Evolutionary conservation across 2,888 invertebrate genomes (phyloP).

Genomic region (Sylvicola cinctus): DNA sequence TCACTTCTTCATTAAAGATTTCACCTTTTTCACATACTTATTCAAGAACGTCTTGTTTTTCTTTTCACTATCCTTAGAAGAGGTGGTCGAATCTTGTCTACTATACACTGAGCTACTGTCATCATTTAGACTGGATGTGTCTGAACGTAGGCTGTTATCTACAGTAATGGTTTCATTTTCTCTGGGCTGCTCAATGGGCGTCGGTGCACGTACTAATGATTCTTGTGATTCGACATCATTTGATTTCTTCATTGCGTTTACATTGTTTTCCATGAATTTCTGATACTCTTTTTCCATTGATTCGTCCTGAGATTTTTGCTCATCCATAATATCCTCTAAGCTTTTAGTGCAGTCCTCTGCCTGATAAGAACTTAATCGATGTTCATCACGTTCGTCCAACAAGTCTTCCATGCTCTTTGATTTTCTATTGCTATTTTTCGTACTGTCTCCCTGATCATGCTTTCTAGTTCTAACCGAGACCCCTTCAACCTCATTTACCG

Average conservation of each 20-base stretch:
- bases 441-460: conserved; percentile 8
- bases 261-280: not conserved
- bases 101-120: conserved; percentile 4
- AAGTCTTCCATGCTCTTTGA: conserved; percentile 44
- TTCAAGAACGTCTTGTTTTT: conserved; percentile 63
- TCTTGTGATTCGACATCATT: conserved; percentile 2
- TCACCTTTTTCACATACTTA: conserved; percentile 63
- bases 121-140: not conserved
- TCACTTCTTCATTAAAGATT: conserved; percentile 42
- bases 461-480: conserved; percentile 8
- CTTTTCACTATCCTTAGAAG: not conserved
- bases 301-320: not conserved
- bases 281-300: conserved; percentile 7
- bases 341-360: conserved; percentile 23
- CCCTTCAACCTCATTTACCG: not conserved
- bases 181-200: conserved; percentile 5
- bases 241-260: not conserved
- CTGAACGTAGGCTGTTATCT: conserved; percentile 4
- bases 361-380: conserved; percentile 14
- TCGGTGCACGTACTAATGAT: conserved; percentile 2
- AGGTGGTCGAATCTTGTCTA: conserved; percentile 4
- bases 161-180: conserved; percentile 6
- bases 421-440: conserved; percentile 22
- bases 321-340: conserved; percentile 17
- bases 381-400: conserved; percentile 22